These are phyloP conservation scores for Vombatus ursinus DNA, from an alignment of 2,113 vertebrate species.

Conservation along the genomic window DNA sequence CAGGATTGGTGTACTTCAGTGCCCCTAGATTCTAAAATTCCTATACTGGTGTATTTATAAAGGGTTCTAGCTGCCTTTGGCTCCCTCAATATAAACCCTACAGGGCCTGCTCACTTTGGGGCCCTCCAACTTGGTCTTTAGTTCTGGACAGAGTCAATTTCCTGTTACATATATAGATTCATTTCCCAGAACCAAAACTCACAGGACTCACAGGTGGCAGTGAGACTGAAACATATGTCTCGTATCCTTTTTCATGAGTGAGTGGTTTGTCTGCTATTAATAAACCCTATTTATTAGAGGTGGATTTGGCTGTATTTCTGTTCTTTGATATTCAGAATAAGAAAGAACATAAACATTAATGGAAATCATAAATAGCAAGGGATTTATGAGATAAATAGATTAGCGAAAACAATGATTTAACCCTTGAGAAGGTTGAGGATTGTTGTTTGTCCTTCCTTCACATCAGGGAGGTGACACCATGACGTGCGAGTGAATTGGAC, in stretches of 20 bases:
- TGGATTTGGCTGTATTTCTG: background rate
- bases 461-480: too few relatives aligned
- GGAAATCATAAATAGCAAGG: background rate
- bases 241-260: background rate
- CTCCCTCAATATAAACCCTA: background rate
- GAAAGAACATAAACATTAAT: background rate
- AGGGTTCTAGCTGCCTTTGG: background rate
- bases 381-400: background rate
- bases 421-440: background rate
- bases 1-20: background rate
- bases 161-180: background rate
- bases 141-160: background rate
- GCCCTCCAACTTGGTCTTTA: background rate
- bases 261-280: background rate
- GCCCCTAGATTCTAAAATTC: background rate
- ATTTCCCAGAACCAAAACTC: background rate
- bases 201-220: background rate
- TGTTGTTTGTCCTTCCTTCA: too few relatives aligned
- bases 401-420: too few relatives aligned
- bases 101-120: background rate
- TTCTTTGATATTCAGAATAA: background rate
- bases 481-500: too few relatives aligned
- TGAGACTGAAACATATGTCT: background rate
- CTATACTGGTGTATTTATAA: background rate
- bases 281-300: background rate